These are phyloP conservation scores for Triplophysa siluroides DNA, from an alignment of 2,113 vertebrate species.

Conservation along the genomic window DNA sequence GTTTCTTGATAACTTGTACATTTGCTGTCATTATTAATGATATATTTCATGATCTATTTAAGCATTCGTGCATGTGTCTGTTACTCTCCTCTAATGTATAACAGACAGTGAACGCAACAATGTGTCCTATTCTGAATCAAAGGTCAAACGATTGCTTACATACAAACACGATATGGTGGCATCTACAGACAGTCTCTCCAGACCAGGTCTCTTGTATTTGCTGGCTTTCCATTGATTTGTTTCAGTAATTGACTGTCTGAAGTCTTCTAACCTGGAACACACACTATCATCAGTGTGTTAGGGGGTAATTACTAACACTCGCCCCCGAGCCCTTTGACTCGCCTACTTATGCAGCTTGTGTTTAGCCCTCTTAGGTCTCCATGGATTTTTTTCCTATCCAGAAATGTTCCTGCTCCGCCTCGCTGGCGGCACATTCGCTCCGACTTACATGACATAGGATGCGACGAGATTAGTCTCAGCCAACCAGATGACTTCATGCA, in stretches of 20 bases:
- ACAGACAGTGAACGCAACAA: neutral
- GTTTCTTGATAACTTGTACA: no score
- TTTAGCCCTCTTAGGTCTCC: neutral
- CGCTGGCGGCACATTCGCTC: neutral
- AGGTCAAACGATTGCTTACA: neutral
- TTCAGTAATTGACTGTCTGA: slow-evolving; percentile 45
- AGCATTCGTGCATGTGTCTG: no score
- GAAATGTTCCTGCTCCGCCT: neutral
- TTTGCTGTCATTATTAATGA: no score
- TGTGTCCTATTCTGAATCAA: neutral
- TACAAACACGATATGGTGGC: neutral
- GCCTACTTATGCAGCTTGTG: slow-evolving; percentile 7
- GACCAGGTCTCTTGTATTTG: slow-evolving; percentile 26
- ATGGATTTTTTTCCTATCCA: slow-evolving; percentile 2
- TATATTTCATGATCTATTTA: no score
- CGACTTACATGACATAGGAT: no score
- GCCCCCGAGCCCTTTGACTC: slow-evolving; percentile 34
- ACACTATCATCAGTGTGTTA: slow-evolving; percentile 36
- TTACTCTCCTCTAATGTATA: no score
- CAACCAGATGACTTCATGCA: neutral
- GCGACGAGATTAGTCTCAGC: neutral
- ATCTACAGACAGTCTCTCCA: neutral
- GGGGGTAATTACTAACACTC: slow-evolving; percentile 41
- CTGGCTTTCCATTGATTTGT: slow-evolving; percentile 45
- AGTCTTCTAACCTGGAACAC: slow-evolving; percentile 45